These are phyloP conservation scores for Hippocampus zosterae DNA, from an alignment of 2,113 vertebrate species.

Conservation along the genomic window DNA sequence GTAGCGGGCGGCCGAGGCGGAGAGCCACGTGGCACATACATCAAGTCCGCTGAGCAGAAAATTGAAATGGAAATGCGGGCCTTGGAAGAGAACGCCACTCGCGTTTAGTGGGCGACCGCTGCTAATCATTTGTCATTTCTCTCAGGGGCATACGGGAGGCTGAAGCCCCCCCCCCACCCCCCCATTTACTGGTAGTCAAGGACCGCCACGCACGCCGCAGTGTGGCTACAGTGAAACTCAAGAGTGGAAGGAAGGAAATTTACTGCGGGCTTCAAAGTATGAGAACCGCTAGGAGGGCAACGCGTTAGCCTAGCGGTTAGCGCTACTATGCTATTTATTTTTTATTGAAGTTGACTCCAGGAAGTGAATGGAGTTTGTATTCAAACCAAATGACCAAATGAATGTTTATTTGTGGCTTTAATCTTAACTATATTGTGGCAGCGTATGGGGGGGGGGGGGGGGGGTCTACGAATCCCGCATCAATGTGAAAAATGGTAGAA, in stretches of 20 bases:
- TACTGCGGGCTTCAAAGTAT: too few relatives aligned
- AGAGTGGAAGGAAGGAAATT: neutral
- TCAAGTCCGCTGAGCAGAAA: constrained; percentile 78
- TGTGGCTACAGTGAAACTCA: neutral
- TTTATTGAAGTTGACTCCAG: too few relatives aligned
- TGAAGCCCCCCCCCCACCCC: constrained; percentile 33
- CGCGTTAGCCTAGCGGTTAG: too few relatives aligned
- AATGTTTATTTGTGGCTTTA: too few relatives aligned
- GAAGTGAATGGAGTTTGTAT: too few relatives aligned
- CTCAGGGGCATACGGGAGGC: constrained; percentile 57
- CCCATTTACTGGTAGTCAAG: constrained; percentile 13
- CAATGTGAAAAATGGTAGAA: too few relatives aligned
- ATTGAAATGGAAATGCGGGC: constrained; percentile 79
- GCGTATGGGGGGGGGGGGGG: too few relatives aligned
- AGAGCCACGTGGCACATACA: constrained; percentile 70
- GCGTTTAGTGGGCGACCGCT: constrained; percentile 70
- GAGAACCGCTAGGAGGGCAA: neutral
- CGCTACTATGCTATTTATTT: too few relatives aligned
- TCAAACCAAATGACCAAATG: too few relatives aligned
- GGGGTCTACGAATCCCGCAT: too few relatives aligned
- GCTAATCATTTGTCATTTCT: constrained; percentile 76
- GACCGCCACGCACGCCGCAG: neutral
- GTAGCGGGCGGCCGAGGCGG: constrained; percentile 47
- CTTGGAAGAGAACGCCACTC: constrained; percentile 70
- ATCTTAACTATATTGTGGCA: too few relatives aligned